phyloP scores from a whole-genome alignment of 2,888 invertebrate species.

The Catocala nupta region DNA sequence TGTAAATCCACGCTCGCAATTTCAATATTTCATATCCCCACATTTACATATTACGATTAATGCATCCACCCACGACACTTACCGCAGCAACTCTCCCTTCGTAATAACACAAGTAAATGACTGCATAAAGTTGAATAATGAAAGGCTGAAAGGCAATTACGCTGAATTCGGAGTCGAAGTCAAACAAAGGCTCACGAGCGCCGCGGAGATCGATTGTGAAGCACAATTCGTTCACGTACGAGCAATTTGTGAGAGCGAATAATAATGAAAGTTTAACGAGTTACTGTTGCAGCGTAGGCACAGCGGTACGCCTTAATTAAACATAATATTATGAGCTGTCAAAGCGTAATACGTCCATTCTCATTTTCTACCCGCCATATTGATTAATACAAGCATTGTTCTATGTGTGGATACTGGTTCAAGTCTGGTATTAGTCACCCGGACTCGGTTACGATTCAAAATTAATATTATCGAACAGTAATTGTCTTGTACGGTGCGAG shows the following conservation, averaged over 20 bases:
- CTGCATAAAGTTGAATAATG: constrained; percentile 87
- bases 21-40: constrained; percentile 83
- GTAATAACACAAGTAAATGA: constrained; percentile 86
- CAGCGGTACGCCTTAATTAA: constrained; percentile 74
- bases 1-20: constrained; percentile 74
- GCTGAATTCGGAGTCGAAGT: constrained; percentile 85
- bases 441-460: constrained; percentile 60
- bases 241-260: constrained; percentile 83
- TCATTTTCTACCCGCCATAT: constrained; percentile 59
- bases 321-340: constrained; percentile 76
- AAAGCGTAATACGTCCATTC: constrained; percentile 62
- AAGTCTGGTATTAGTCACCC: constrained; percentile 58
- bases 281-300: constrained; percentile 70
- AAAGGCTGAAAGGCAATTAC: constrained; percentile 87
- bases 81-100: constrained; percentile 81
- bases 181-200: constrained; percentile 83
- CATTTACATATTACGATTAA: constrained; percentile 86
- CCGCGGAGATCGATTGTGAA: constrained; percentile 82
- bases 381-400: constrained; percentile 63
- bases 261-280: constrained; percentile 86
- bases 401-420: constrained; percentile 59
- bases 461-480: constrained; percentile 60
- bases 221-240: constrained; percentile 84
- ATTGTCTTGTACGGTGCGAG: constrained; percentile 57
- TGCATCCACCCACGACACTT: constrained; percentile 85